Evolutionary conservation across 2,797 vertebrate genomes (phyloP).

Genomic region (Lacerta viridis): DNA sequence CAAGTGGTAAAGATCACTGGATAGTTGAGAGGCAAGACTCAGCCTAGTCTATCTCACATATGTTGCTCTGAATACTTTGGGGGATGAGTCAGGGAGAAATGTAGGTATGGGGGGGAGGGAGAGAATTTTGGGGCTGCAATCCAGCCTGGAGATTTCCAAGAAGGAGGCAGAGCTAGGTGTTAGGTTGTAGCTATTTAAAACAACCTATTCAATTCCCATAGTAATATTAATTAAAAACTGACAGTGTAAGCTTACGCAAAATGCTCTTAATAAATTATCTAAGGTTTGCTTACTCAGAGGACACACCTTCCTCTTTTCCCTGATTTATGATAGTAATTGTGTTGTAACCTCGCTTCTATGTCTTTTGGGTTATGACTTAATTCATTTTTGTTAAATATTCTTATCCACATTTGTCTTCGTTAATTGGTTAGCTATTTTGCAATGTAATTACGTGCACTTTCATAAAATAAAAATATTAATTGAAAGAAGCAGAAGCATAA

Average conservation of each 20-base stretch:
- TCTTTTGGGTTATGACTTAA: not conserved
- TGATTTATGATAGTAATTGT: not conserved
- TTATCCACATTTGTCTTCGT: not conserved
- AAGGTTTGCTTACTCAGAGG: not conserved
- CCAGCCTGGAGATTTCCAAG: too few relatives aligned
- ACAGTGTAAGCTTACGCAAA: not conserved
- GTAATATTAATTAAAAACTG: not conserved
- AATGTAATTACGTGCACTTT: not conserved
- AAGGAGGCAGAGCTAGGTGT: not conserved
- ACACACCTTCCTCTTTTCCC: too few relatives aligned
- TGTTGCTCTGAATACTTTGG: not conserved
- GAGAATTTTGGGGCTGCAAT: too few relatives aligned
- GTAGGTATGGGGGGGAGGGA: too few relatives aligned
- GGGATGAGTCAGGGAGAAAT: not conserved
- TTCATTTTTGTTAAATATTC: not conserved
- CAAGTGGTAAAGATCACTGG: not conserved
- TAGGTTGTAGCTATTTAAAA: not conserved
- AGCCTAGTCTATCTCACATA: not conserved
- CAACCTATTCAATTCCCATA: not conserved
- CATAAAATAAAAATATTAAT: slow-evolving; percentile 2
- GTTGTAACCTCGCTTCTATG: not conserved
- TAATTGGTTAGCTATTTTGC: not conserved
- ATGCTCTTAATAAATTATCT: slow-evolving; percentile 20
- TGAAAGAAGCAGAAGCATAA: too few relatives aligned
- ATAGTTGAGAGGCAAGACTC: not conserved